These are phyloP conservation scores for Sphecodes monilicornis DNA, from an alignment of 2,888 invertebrate species.

Conservation along the genomic window DNA sequence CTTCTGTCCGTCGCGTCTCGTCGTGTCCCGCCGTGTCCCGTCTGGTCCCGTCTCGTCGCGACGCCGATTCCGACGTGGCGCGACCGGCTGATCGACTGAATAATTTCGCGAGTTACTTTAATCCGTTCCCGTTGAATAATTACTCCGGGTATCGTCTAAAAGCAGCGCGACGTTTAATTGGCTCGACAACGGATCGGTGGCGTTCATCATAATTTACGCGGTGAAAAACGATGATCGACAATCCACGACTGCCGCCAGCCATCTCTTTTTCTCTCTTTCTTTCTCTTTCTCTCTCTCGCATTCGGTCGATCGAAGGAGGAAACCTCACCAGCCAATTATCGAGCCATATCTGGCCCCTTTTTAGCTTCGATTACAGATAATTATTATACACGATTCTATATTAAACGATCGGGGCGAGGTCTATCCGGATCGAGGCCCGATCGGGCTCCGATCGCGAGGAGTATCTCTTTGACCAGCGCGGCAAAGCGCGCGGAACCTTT, in stretches of 20 bases:
- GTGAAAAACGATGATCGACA: not conserved
- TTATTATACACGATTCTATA: slow-evolving; percentile 15
- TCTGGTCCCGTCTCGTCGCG: not conserved
- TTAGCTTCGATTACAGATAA: slow-evolving; percentile 7
- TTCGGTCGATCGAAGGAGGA: not conserved
- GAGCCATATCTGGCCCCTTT: not conserved
- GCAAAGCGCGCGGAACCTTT: not conserved
- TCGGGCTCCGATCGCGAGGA: not conserved
- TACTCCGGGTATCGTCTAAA: not conserved
- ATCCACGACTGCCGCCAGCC: not conserved
- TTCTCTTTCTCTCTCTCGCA: not conserved
- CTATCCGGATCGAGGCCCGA: slow-evolving; percentile 1
- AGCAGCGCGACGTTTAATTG: slow-evolving; percentile 17
- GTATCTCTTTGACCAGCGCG: not conserved
- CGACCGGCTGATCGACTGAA: not conserved
- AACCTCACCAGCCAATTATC: not conserved
- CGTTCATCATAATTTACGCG: not conserved
- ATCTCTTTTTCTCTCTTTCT: not conserved
- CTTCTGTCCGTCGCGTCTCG: not conserved
- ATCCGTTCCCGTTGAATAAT: slow-evolving; percentile 1
- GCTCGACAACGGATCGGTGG: not conserved
- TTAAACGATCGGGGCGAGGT: not conserved
- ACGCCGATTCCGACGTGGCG: slow-evolving; percentile 2
- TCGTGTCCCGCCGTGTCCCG: not conserved
- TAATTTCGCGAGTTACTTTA: slow-evolving; percentile 2